These are phyloP conservation scores for Mythimna impura DNA, from an alignment of 2,888 invertebrate species.

Conservation along the genomic window DNA sequence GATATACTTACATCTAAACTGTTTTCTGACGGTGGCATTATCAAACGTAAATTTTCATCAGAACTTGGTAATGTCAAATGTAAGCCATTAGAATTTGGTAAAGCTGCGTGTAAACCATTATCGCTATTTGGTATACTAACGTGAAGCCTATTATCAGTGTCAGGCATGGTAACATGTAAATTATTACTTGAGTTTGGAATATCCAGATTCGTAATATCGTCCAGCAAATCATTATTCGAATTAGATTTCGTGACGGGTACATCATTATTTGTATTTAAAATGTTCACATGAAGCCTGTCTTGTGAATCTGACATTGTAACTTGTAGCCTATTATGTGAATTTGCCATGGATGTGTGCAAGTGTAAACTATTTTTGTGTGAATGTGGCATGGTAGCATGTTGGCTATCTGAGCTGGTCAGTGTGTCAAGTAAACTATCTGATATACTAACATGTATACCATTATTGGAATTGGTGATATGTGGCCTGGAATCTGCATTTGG, in stretches of 20 bases:
- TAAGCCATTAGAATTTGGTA: constrained; percentile 51
- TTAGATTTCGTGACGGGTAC: constrained; percentile 30
- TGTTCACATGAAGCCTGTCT: constrained; percentile 31
- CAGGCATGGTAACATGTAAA: constrained; percentile 46
- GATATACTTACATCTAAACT: constrained; percentile 49
- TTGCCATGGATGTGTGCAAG: constrained; percentile 36
- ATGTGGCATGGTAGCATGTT: constrained; percentile 36
- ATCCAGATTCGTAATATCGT: constrained; percentile 31
- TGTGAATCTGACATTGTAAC: constrained; percentile 25
- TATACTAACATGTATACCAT: constrained; percentile 29
- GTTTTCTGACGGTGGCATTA: constrained; percentile 42
- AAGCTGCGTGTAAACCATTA: constrained; percentile 30
- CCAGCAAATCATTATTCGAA: constrained; percentile 40
- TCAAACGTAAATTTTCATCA: constrained; percentile 48
- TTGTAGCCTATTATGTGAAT: constrained; percentile 34
- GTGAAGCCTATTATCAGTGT: constrained; percentile 31
- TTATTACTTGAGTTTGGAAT: constrained; percentile 41
- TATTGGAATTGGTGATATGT: constrained; percentile 36
- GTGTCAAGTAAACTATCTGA: constrained; percentile 43
- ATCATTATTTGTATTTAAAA: constrained; percentile 32
- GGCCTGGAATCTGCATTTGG: constrained; percentile 27
- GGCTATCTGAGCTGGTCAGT: constrained; percentile 40
- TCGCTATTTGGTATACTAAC: constrained; percentile 43
- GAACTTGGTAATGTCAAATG: constrained; percentile 50
- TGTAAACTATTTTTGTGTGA: constrained; percentile 27